Percentiles rank a stretch among this genome's conserved stretches.
Conservation (phyloP, 2,888 invertebrate genomes). For the Panopea generosa region DNA sequence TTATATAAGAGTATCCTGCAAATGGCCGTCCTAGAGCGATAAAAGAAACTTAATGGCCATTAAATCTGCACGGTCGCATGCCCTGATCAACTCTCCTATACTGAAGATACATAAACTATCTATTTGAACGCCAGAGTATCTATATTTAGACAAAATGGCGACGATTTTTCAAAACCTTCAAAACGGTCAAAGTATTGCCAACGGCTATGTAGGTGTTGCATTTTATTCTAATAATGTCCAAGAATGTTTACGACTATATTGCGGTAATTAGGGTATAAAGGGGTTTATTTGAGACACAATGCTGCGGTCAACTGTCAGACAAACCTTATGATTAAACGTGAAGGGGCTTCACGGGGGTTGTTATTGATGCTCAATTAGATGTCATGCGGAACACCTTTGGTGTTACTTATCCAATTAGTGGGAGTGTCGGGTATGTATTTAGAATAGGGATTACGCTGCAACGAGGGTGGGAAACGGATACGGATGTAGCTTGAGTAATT, state of each 20-base stretch:
- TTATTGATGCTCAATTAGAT: constrained; percentile 56
- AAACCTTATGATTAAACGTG: constrained; percentile 49
- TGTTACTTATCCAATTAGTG: constrained; percentile 48
- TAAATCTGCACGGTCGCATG: constrained; percentile 53
- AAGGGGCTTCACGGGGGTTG: constrained; percentile 50
- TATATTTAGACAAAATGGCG: constrained; percentile 16
- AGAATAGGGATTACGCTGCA: constrained; percentile 28
- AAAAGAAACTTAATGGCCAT: constrained; percentile 62
- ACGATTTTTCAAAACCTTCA: constrained; percentile 7
- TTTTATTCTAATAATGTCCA: constrained; percentile 10
- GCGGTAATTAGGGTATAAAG: constrained; percentile 43
- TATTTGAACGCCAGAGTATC: constrained; percentile 4
- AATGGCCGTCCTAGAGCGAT: constrained; percentile 51
- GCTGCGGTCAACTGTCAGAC: constrained; percentile 43
- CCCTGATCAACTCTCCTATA: constrained; percentile 36
- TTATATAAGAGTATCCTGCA: constrained; percentile 51
- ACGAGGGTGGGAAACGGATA: constrained; percentile 31
- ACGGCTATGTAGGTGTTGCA: neutral
- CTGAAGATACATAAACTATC: constrained; percentile 51
- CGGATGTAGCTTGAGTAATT: constrained; percentile 31
- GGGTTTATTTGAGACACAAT: constrained; percentile 27
- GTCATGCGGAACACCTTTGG: constrained; percentile 26
- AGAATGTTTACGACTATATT: constrained; percentile 56
- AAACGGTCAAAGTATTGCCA: constrained; percentile 13
- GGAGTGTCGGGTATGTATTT: constrained; percentile 32